Evolutionary conservation across 2,797 vertebrate species (phyloP), one percentile per base, ranked within the genome.

Genomic region (Lutjanus campechanus): DNA sequence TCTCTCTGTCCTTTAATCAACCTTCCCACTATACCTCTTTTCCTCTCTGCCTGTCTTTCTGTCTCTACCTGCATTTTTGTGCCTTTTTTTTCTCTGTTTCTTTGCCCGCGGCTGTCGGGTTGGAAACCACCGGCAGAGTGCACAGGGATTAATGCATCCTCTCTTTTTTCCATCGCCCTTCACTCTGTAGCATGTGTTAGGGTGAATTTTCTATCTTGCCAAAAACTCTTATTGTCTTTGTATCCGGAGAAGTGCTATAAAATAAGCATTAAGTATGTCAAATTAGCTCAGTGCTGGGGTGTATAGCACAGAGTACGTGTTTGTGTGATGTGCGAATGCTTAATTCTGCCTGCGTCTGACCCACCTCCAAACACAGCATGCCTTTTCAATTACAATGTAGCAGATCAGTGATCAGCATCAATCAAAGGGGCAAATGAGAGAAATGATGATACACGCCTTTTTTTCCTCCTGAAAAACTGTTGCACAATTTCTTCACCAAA

Each of bases 401-500:
- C 63, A 79, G 77, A 81, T 89, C 73, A 83, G 73, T 86, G 73
- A 83, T 82, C 85, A 73, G 73, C 75, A 77, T 88, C 85, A 81
- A 71, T 79, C 66, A 90, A 50, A 59, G 19, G 17, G 29, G 73
- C 65, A 88, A 85, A 87, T 81, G 63, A 81, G 77, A 81, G 47
- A 43, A 85, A 85, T 84, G 50, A 88, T 83, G 74, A 73, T 19
- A 70, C 19, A 9, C 4, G 3, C 76, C 82, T 67, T 81, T 59
- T 22, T 79, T 84, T 17, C 3, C 64, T 11, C 40, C 58, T 58
- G 25, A 78, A 68, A 72, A 83, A 75, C 40, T 49, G 19, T 65
- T 73, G 44, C 75, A 82, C 74, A 78, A 79, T 85, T 89, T 88
- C 84, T 81, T 87, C 76, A 69, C 86, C 86, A 88, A 89, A 90